phyloP scores from a whole-genome alignment of 2,113 vertebrate species.

The Pampusana beccarii region DNA sequence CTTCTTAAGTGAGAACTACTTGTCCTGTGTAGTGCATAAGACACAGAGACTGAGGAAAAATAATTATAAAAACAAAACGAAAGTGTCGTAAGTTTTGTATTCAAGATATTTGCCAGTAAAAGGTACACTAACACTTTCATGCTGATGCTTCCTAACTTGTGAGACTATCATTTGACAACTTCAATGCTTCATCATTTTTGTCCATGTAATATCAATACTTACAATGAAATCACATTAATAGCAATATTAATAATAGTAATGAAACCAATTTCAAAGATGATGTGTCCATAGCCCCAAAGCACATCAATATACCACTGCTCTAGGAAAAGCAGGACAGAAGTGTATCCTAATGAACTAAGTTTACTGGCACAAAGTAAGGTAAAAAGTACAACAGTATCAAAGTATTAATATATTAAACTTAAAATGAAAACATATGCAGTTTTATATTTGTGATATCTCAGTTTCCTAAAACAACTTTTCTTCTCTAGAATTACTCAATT shows the following conservation, averaged over 20 bases:
- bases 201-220: neutral
- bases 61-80: neutral
- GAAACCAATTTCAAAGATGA: neutral
- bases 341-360: neutral
- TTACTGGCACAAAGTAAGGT: neutral
- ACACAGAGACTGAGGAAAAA: neutral
- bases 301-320: neutral
- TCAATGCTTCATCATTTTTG: neutral
- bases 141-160: neutral
- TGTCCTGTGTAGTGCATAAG: neutral
- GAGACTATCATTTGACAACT: neutral
- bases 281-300: neutral
- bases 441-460: neutral
- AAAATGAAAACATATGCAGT: neutral
- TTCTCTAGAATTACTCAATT: neutral
- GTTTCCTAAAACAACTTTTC: neutral
- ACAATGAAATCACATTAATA: neutral
- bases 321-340: neutral
- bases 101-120: neutral
- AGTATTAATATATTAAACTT: neutral
- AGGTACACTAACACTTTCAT: neutral
- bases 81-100: neutral
- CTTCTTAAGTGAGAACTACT: neutral
- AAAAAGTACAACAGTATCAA: neutral
- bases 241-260: neutral